phyloP scores from a whole-genome alignment of 2,888 invertebrate genomes.

The Drosophila basisetae region DNA sequence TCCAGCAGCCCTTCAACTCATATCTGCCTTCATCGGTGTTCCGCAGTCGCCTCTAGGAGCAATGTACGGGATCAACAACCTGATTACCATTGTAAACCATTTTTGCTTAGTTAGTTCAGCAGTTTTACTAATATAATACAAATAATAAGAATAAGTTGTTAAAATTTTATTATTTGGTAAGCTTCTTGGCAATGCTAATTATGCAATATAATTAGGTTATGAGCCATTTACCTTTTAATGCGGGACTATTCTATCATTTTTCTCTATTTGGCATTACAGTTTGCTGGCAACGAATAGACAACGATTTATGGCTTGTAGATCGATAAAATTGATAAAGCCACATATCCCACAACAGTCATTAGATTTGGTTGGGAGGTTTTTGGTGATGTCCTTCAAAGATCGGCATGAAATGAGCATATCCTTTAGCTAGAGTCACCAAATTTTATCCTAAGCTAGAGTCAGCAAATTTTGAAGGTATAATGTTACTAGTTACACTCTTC shows the following conservation, averaged over 20 bases:
- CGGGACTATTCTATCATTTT: slow-evolving; percentile 4
- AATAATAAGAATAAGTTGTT: slow-evolving; percentile 27
- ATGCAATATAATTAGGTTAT: slow-evolving; percentile 38
- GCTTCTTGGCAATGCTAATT: slow-evolving; percentile 11
- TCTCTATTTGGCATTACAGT: slow-evolving; percentile 35
- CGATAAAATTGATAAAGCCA: background rate
- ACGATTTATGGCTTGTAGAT: slow-evolving; percentile 22
- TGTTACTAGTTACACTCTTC: no score
- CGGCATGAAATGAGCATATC: background rate
- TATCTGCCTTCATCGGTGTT: slow-evolving; percentile 75
- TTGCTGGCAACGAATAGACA: slow-evolving; percentile 57
- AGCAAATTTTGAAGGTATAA: no score
- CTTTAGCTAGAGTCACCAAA: no score
- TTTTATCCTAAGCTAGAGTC: no score
- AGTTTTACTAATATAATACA: slow-evolving; percentile 34
- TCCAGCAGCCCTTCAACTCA: slow-evolving; percentile 54
- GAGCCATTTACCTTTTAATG: slow-evolving; percentile 58
- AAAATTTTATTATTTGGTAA: slow-evolving; percentile 10
- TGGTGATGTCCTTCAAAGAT: background rate
- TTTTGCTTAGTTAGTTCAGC: slow-evolving; percentile 49
- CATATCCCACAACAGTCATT: background rate
- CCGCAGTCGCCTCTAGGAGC: slow-evolving; percentile 63
- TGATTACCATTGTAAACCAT: slow-evolving; percentile 48
- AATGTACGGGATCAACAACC: slow-evolving; percentile 29
- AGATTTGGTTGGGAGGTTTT: background rate